Evolutionary conservation across 2,888 invertebrate genomes (phyloP).

Genomic region (Mythimna vitellina): DNA sequence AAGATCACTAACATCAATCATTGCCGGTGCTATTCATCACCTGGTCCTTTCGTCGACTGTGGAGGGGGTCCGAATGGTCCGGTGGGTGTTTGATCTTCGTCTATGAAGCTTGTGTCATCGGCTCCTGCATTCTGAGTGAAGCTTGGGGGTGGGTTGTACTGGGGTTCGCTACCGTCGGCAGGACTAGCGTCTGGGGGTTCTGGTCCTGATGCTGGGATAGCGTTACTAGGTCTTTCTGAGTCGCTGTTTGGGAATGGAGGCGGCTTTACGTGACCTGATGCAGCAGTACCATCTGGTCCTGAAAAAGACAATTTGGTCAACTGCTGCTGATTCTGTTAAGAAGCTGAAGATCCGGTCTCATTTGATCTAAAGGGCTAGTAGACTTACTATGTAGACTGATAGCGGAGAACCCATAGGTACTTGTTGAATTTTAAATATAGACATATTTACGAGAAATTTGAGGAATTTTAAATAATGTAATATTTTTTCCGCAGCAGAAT

Average conservation of each 20-base stretch:
- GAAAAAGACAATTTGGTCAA: constrained; percentile 11
- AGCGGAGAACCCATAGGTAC: no score
- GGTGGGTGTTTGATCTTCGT: constrained; percentile 78
- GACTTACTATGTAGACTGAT: no score
- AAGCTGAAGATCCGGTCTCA: neutral
- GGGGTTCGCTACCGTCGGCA: constrained; percentile 54
- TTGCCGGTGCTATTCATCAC: constrained; percentile 87
- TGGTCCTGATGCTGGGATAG: constrained; percentile 64
- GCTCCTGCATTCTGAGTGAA: constrained; percentile 64
- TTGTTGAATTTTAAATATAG: no score
- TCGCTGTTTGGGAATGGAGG: constrained; percentile 84
- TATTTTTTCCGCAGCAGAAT: no score
- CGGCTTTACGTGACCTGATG: constrained; percentile 90
- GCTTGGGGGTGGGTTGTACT: constrained; percentile 64
- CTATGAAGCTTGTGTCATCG: constrained; percentile 78
- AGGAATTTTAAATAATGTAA: no score
- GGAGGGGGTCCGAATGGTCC: constrained; percentile 79
- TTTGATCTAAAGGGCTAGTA: no score
- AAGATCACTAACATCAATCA: constrained; percentile 87
- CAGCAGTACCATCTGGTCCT: constrained; percentile 90
- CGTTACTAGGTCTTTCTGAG: constrained; percentile 74
- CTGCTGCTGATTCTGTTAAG: neutral
- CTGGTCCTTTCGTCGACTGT: constrained; percentile 86
- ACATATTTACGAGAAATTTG: no score
- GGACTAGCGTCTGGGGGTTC: constrained; percentile 63